These are phyloP conservation scores for Semicossyphus pulcher DNA, from an alignment of 2,113 vertebrate genomes.

Conservation along the genomic window DNA sequence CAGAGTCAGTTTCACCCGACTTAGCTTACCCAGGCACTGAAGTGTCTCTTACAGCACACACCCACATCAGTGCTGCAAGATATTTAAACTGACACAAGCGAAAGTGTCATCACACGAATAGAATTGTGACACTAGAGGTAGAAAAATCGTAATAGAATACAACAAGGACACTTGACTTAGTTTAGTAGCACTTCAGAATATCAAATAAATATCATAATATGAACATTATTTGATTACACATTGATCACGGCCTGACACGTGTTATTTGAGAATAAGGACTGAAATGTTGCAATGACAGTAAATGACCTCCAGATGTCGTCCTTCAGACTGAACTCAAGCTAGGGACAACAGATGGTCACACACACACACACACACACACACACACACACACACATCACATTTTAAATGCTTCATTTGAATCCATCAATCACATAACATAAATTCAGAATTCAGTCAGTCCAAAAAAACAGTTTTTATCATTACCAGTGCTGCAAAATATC, in stretches of 20 bases:
- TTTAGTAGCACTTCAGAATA: neutral
- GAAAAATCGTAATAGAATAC: neutral
- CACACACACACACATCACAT: too few species aligned
- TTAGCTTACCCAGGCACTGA: neutral
- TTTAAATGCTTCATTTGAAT: too few species aligned
- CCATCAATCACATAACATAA: too few species aligned
- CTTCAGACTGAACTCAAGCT: constrained; percentile 23
- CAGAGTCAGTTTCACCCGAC: neutral
- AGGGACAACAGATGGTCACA: too few species aligned
- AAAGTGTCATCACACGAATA: neutral
- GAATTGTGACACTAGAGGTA: neutral
- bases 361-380: too few species aligned
- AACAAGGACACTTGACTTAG: neutral
- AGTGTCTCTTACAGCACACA: neutral
- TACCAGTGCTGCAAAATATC: too few species aligned
- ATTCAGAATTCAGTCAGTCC: too few species aligned
- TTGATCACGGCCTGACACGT: neutral
- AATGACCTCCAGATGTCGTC: constrained; percentile 64
- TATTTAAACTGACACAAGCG: neutral
- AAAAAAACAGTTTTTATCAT: too few species aligned
- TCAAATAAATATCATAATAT: neutral
- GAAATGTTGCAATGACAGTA: constrained; percentile 48
- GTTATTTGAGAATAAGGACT: neutral
- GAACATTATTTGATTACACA: neutral
- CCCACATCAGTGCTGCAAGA: neutral